A percentile compares a stretch with the other conserved stretches of the same genome.
Evolutionary conservation across 2,797 vertebrate genomes (phyloP).

Genomic region (Nannoperca australis): DNA sequence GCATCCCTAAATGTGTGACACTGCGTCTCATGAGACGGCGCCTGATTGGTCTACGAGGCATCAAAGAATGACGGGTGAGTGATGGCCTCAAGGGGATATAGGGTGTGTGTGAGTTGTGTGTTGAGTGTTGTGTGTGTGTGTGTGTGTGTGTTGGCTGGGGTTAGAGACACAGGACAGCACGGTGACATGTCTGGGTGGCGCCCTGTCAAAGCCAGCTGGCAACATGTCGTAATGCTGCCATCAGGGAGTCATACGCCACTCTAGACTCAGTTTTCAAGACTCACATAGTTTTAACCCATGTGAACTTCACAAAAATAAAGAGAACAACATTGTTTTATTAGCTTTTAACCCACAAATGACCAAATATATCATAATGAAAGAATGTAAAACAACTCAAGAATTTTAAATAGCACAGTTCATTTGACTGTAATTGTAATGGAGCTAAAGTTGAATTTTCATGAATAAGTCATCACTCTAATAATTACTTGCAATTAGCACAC

Average conservation of each 20-base stretch:
- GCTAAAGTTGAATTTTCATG: not conserved
- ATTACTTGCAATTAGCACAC: conserved; percentile 4
- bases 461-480: not conserved
- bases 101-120: conserved; percentile 61
- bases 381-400: conserved; percentile 16
- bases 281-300: conserved; percentile 51
- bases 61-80: conserved; percentile 85
- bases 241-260: conserved; percentile 70
- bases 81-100: conserved; percentile 81
- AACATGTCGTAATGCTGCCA: conserved; percentile 74
- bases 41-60: conserved; percentile 88
- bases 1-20: conserved; percentile 90
- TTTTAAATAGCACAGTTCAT: not conserved
- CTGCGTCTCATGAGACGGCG: conserved; percentile 83
- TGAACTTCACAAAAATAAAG: conserved; percentile 43
- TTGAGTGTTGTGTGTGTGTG: conserved; percentile 51
- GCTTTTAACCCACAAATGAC: conserved; percentile 29
- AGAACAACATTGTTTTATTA: not conserved
- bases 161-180: conserved; percentile 82
- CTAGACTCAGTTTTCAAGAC: conserved; percentile 58
- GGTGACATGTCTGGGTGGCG: conserved; percentile 83
- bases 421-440: not conserved
- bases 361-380: conserved; percentile 29
- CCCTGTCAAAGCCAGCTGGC: conserved; percentile 85
- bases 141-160: conserved; percentile 61